A percentile compares a stretch with the other conserved stretches of the same genome.
Evolutionary conservation across 2,797 vertebrate species (phyloP).

Genomic region (Aphelocoma californica): DNA sequence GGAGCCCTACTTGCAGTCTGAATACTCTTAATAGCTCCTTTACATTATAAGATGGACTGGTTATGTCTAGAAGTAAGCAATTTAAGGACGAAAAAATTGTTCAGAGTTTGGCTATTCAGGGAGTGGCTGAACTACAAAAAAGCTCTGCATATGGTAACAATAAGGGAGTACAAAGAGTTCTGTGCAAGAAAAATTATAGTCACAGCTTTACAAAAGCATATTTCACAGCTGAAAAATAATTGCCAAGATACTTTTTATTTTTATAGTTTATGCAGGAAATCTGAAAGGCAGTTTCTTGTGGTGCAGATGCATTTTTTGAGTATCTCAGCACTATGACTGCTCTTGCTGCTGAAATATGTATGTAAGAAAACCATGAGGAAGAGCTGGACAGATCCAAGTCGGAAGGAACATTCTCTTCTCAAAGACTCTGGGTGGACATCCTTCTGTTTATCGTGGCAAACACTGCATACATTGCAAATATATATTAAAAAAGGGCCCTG

Average conservation of each 20-base stretch:
- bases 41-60: background rate
- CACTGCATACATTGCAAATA: accelerated
- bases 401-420: background rate
- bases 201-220: conserved; percentile 20
- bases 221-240: conserved; percentile 42
- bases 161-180: conserved; percentile 39
- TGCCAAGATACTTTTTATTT: background rate
- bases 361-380: background rate
- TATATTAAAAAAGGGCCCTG: background rate
- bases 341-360: background rate
- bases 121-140: background rate
- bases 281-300: conserved; percentile 8
- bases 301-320: background rate
- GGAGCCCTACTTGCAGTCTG: background rate
- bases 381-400: background rate
- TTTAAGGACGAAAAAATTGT: background rate
- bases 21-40: background rate
- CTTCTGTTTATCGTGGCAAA: background rate
- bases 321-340: background rate
- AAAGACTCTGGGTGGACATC: background rate
- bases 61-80: background rate
- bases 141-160: conserved; percentile 1
- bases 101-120: background rate
- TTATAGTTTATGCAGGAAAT: background rate
- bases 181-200: conserved; percentile 32